These are phyloP conservation scores for Drosophila formosana DNA, from an alignment of 2,888 invertebrate genomes.

Conservation along the genomic window DNA sequence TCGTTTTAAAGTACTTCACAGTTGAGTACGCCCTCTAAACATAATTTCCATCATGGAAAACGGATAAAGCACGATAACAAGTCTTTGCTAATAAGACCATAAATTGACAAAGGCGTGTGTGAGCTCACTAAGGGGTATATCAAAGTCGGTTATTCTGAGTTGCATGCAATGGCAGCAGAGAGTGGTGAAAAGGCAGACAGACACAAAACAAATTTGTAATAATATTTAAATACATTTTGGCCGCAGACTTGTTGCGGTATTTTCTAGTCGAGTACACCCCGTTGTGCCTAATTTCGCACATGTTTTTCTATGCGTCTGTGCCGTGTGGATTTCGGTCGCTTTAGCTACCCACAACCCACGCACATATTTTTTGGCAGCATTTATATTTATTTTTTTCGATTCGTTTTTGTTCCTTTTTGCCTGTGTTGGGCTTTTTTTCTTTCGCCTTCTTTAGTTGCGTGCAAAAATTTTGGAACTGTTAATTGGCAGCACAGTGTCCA, in stretches of 20 bases:
- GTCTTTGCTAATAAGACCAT: not conserved
- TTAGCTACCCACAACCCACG: conserved; percentile 16
- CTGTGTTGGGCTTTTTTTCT: conserved; percentile 1
- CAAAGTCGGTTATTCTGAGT: not conserved
- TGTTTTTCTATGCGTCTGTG: conserved; percentile 21
- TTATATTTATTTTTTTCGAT: conserved; percentile 26
- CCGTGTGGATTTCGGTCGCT: conserved; percentile 22
- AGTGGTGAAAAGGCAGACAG: not conserved
- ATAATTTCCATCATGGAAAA: no score
- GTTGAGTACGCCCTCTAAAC: not conserved
- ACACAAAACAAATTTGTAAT: not conserved
- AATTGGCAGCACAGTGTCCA: conserved; percentile 71
- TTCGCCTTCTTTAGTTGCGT: conserved; percentile 51
- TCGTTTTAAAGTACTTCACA: not conserved
- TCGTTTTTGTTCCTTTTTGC: conserved; percentile 5
- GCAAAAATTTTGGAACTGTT: conserved; percentile 67
- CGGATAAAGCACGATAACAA: not conserved
- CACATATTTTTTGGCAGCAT: conserved; percentile 57
- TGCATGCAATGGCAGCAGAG: not conserved
- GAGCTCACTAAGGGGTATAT: not conserved
- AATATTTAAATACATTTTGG: not conserved
- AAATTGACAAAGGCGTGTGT: not conserved
- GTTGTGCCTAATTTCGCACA: not conserved
- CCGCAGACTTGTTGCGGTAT: not conserved
- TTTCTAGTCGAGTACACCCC: not conserved